A percentile compares a stretch with the other conserved stretches of the same genome.
phyloP scores from a whole-genome alignment of 2,888 invertebrate species.

The Agriopis marginaria region DNA sequence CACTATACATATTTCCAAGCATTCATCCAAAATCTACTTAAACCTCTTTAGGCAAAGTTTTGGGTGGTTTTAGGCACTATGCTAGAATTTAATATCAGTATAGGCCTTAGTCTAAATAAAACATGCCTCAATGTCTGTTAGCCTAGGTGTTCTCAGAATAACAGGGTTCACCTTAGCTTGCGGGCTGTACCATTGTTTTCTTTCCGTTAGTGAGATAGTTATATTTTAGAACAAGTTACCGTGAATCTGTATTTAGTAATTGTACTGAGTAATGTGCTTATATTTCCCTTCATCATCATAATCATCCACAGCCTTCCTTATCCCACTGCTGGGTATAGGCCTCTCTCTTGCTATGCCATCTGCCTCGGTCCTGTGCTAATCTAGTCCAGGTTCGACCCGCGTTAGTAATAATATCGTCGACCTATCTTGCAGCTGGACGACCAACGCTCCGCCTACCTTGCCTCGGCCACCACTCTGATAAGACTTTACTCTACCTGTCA shows the following conservation, averaged over 20 bases:
- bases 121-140: conserved; percentile 56
- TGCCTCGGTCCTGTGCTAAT: no score
- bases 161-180: conserved; percentile 53
- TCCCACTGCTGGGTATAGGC: no score
- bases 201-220: neutral
- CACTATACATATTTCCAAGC: neutral
- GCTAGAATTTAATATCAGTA: conserved; percentile 64
- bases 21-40: neutral
- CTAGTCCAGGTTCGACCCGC: no score
- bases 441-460: no score
- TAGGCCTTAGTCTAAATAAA: conserved; percentile 52
- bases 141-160: conserved; percentile 65
- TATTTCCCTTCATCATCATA: no score
- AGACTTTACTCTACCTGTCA: no score
- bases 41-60: neutral
- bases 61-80: conserved; percentile 10
- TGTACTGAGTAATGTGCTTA: no score
- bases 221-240: neutral
- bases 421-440: no score
- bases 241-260: neutral
- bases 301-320: no score
- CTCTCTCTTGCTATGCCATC: no score
- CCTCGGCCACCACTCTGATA: no score
- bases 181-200: conserved; percentile 36
- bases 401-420: no score